Percentiles rank a stretch among this genome's conserved stretches.
Evolutionary conservation across 2,113 vertebrate species (phyloP).

Genomic region (Hyperoodon ampullatus): DNA sequence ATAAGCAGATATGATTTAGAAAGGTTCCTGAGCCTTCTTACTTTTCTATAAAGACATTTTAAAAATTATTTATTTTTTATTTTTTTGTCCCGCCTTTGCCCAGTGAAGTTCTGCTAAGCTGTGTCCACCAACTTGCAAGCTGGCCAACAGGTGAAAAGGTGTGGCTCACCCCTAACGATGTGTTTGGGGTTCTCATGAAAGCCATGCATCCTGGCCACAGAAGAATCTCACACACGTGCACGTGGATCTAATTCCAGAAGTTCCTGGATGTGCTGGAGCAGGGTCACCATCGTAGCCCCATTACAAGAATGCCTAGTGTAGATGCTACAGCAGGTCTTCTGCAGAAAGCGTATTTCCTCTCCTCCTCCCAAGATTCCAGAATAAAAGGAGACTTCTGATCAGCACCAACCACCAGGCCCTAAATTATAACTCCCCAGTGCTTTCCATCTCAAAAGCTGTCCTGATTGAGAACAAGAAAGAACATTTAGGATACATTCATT

Average conservation of each 20-base stretch:
- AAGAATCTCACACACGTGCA: not conserved
- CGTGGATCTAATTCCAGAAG: not conserved
- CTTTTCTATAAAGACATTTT: not conserved
- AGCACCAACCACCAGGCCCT: not conserved
- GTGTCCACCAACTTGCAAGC: not conserved
- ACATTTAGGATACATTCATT: not conserved
- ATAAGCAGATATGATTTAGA: not conserved
- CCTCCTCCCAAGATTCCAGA: not conserved
- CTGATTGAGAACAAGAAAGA: not conserved
- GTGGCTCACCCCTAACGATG: not conserved
- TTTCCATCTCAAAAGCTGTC: not conserved
- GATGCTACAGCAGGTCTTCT: too few relatives aligned
- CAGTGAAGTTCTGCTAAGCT: not conserved
- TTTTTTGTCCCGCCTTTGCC: not conserved
- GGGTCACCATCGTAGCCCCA: rapidly evolving
- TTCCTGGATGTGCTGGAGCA: rapidly evolving
- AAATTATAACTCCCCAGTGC: not conserved
- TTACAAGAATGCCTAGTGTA: not conserved
- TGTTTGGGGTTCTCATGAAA: not conserved
- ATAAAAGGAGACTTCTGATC: not conserved
- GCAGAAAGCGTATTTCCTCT: not conserved
- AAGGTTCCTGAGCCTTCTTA: not conserved
- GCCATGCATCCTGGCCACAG: not conserved
- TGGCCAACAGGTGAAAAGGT: not conserved
- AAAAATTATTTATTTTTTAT: too few relatives aligned